Evolutionary conservation across 2,888 invertebrate genomes (phyloP).

Genomic region (Nezara viridula): DNA sequence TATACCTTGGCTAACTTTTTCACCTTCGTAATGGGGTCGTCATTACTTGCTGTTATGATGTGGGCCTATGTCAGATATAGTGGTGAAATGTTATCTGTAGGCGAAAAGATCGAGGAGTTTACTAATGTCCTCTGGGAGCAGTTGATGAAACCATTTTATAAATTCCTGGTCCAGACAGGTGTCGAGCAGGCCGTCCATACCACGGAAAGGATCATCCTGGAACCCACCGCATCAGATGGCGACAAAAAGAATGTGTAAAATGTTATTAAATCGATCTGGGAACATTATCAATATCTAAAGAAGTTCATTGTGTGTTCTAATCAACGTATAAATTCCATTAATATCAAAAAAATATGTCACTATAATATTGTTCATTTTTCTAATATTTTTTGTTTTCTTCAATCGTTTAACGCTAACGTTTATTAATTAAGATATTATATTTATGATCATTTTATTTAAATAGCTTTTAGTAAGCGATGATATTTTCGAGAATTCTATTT

Average conservation of each 20-base stretch:
- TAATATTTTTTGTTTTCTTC: not conserved
- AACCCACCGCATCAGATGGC: not conserved
- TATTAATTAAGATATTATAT: not conserved
- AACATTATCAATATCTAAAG: not conserved
- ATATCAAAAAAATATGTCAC: not conserved
- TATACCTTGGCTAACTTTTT: slow-evolving; percentile 87
- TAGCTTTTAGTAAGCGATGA: not conserved
- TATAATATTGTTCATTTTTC: not conserved
- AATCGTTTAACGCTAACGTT: not conserved
- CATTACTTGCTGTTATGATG: slow-evolving; percentile 84
- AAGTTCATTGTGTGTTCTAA: not conserved
- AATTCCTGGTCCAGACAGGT: not conserved
- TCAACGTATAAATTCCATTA: not conserved
- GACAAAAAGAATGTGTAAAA: not conserved
- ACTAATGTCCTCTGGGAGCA: slow-evolving; percentile 92
- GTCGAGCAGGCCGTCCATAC: not conserved
- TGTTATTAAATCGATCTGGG: not conserved
- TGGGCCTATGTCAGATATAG: slow-evolving; percentile 97
- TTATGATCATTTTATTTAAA: not conserved
- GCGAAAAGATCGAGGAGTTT: slow-evolving; percentile 87
- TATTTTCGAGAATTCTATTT: not conserved
- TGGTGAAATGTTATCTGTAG: slow-evolving; percentile 90
- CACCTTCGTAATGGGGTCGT: slow-evolving; percentile 86
- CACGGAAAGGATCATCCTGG: not conserved
- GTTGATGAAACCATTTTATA: slow-evolving; percentile 71